Evolutionary conservation across 2,113 vertebrate genomes (phyloP), one percentile per base, ranked within the genome.

Genomic region (Xiphophorus hellerii): DNA sequence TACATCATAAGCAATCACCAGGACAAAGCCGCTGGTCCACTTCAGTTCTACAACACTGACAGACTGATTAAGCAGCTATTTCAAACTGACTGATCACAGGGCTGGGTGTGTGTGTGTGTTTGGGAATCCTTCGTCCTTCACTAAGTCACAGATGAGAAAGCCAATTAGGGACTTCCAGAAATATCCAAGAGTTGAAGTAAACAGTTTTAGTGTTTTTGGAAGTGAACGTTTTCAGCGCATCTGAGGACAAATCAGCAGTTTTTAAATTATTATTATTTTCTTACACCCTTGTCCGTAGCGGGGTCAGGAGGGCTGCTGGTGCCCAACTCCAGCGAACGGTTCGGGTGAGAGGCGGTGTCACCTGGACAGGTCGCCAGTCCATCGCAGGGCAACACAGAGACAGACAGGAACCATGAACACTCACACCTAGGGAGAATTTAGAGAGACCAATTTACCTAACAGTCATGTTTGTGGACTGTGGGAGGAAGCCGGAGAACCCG

Each of bases 51-150:
- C 48, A 15, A 71, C 62, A 12, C 73, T 4, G 42, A 67, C 77
- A 62, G 66, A 78, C 86, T 78, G 90, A 90, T 90, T 89, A 92
- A 70, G 85, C 35, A 76, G 78, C 89, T 92, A 91, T 91, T 92
- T 86, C 83, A 79, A 83, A 89, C 73, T 30, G 54, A 77, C 62
- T 70, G 62, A 35, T 31, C 4, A 33, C 54, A 62, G 20, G 66
- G 60, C 71, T 80, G 76, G 74, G 69, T 63, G 82, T 44, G 83
- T 78, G 64, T 68, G 79, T 28, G 71, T 62, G 76, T 69, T 67
- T n/a, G 71, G 33, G 74, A 81, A 77, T 80, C 78, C 76, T 73
- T 1, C 54, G 66, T 83, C 81, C 87, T 87, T 87, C 75, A 84
- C 44, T 62, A 78, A 77, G 72, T 87, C 72, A 81, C 54, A 74